Conservation (phyloP, 2,888 invertebrate genomes). For the Steinernema scapterisci region DNA sequence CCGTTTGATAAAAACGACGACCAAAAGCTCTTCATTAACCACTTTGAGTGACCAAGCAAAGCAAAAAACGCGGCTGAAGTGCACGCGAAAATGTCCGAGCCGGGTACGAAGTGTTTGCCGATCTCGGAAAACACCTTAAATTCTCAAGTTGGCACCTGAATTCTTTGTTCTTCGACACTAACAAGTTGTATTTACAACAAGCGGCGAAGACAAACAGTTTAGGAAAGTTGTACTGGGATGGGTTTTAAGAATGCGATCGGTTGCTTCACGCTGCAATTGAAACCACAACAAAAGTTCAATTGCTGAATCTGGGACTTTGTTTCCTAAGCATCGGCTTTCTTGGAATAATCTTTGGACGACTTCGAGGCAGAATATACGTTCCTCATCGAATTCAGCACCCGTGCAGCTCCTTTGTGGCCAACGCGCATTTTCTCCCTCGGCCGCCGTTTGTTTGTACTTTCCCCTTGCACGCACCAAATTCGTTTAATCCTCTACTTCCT, state of each 20-base stretch:
- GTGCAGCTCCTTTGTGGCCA: not conserved
- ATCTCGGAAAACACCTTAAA: not conserved
- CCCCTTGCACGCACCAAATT: no score
- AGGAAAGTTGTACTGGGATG: not conserved
- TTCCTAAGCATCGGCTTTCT: no score
- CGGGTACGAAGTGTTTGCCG: conserved; percentile 14
- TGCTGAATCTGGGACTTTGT: no score
- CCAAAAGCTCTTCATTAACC: no score
- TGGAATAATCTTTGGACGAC: no score
- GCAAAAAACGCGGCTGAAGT: not conserved
- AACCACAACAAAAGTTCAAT: no score
- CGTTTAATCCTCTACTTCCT: not conserved
- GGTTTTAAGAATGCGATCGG: no score
- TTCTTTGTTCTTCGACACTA: not conserved
- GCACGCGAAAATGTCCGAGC: not conserved
- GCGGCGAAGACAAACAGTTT: not conserved
- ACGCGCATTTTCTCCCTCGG: no score
- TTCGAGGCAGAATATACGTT: no score
- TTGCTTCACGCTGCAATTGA: no score
- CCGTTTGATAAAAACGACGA: no score
- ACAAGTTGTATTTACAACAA: not conserved
- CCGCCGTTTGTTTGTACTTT: not conserved
- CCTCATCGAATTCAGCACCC: not conserved
- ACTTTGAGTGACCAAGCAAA: not conserved
- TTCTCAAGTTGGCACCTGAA: not conserved